Percentiles rank a stretch among this genome's conserved stretches.
Conservation (phyloP, 2,113 vertebrate species). For the Cyanoderma ruficeps region DNA sequence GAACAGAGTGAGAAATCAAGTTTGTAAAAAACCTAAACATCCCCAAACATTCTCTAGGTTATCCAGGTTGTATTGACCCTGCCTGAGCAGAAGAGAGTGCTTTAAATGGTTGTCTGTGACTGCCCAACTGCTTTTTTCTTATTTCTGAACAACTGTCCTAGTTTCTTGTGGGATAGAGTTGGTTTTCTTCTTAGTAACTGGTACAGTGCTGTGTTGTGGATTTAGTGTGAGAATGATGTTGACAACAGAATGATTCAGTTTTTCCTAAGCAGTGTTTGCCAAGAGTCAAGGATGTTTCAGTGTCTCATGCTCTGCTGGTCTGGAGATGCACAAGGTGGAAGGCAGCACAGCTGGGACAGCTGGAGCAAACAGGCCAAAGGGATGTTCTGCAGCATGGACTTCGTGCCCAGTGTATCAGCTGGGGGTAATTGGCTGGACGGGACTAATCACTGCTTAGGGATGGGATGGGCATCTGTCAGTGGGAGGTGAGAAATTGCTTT, state of each 20-base stretch:
- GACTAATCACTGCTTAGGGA: background rate
- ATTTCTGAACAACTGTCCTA: background rate
- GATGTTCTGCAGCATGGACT: background rate
- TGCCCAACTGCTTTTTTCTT: background rate
- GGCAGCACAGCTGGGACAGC: background rate
- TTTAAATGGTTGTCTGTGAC: background rate
- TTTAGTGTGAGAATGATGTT: background rate
- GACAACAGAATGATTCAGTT: background rate
- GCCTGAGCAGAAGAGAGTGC: background rate
- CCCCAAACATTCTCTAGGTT: background rate
- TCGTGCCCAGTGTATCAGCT: accelerated
- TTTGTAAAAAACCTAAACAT: background rate
- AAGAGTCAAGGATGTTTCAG: background rate
- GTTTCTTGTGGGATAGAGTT: background rate
- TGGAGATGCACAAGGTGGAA: background rate
- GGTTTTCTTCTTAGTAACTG: background rate
- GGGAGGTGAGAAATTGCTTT: background rate
- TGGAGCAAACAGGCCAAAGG: background rate
- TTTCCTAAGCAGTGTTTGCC: background rate
- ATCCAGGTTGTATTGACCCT: background rate
- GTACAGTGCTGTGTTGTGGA: background rate
- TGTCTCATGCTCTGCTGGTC: background rate
- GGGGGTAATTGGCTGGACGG: background rate
- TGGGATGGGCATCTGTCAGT: background rate
- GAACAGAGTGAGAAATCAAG: background rate